Conservation (phyloP, 2,113 vertebrate species). For the Tenebrosternarchus preto region DNA sequence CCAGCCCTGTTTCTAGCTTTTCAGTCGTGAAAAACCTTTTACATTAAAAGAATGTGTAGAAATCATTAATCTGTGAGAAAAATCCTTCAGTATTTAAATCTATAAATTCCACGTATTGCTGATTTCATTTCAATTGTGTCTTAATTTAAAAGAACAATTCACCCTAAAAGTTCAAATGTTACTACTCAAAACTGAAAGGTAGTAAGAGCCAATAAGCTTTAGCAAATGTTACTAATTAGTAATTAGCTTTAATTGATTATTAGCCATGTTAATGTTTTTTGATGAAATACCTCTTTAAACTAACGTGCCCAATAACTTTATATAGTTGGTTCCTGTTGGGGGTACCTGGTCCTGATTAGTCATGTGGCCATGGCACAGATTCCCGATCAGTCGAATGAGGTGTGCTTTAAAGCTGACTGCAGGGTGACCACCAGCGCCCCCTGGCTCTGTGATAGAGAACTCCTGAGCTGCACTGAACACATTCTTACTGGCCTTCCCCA, state of each 20-base stretch:
- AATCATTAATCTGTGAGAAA: conserved; percentile 14
- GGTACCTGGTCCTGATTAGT: conserved; percentile 90
- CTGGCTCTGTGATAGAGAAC: conserved; percentile 64
- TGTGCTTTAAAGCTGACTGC: conserved; percentile 87
- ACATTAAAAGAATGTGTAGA: conserved; percentile 17
- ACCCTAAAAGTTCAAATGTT: background rate
- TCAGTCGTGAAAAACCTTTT: conserved; percentile 18
- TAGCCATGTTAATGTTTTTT: too few relatives aligned
- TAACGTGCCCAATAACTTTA: background rate
- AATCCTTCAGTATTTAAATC: conserved; percentile 1
- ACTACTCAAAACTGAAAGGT: background rate
- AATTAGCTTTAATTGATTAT: too few relatives aligned
- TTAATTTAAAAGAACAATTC: background rate
- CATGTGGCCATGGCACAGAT: conserved; percentile 85
- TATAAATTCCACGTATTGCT: background rate
- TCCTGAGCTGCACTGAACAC: conserved; percentile 80
- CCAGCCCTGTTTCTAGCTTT: conserved; percentile 7
- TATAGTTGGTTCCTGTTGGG: background rate
- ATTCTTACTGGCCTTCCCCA: conserved; percentile 80
- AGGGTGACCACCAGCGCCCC: conserved; percentile 71
- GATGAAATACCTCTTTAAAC: too few relatives aligned
- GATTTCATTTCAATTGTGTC: background rate
- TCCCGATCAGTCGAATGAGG: conserved; percentile 92
- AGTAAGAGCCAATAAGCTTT: too few relatives aligned
- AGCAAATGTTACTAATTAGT: conserved; percentile 1